These are phyloP conservation scores for Callaeas wilsoni DNA, from an alignment of 2,113 vertebrate species.

Conservation along the genomic window DNA sequence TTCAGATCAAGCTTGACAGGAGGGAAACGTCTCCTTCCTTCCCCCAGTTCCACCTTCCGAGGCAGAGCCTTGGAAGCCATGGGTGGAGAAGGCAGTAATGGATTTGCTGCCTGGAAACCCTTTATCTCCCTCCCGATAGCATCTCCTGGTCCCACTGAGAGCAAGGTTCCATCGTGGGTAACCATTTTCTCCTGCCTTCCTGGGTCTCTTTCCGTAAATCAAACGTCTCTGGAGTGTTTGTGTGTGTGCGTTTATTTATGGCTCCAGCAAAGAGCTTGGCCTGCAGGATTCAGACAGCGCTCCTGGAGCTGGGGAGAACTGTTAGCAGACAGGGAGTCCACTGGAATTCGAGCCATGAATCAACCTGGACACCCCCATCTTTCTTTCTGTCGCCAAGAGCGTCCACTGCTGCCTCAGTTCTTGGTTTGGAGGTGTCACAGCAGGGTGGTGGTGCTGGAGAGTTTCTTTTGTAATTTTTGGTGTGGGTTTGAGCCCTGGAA, in stretches of 20 bases:
- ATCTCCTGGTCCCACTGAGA: background rate
- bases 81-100: background rate
- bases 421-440: background rate
- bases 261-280: background rate
- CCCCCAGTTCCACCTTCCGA: background rate
- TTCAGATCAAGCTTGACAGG: background rate
- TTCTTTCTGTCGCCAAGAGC: background rate
- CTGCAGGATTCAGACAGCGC: background rate
- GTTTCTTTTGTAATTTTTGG: background rate
- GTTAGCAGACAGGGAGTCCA: background rate
- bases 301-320: background rate
- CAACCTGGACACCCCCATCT: background rate
- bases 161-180: background rate
- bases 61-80: background rate
- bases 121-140: background rate
- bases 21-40: background rate
- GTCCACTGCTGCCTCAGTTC: background rate
- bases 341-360: background rate
- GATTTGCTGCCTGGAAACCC: background rate
- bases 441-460: background rate
- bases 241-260: background rate
- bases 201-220: background rate
- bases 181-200: background rate
- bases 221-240: background rate
- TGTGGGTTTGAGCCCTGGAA: background rate